Conservation (phyloP, 1,140 invertebrate genomes). For the Drosophila azteca region DNA sequence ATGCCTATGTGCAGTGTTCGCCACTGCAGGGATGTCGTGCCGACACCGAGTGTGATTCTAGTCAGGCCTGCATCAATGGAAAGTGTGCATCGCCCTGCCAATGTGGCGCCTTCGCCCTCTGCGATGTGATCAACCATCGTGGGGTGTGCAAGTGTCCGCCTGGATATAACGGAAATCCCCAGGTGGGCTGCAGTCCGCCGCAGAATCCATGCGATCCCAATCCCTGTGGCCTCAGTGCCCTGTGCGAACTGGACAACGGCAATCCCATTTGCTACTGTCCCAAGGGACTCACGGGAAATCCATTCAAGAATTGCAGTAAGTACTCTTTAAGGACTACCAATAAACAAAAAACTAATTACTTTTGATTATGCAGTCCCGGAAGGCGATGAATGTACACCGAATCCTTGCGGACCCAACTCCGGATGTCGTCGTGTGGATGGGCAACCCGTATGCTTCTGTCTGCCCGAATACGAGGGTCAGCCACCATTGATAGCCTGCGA, state of each 20-base stretch:
- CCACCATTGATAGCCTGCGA: constrained; percentile 87
- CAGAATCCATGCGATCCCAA: constrained; percentile 91
- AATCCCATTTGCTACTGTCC: constrained; percentile 95
- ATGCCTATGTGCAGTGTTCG: constrained; percentile 90
- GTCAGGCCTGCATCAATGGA: constrained; percentile 90
- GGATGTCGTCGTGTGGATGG: constrained; percentile 90
- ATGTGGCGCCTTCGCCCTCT: constrained; percentile 90
- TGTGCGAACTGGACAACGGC: constrained; percentile 93
- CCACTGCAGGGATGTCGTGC: constrained; percentile 88
- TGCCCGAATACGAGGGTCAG: constrained; percentile 94
- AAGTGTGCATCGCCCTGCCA: constrained; percentile 90
- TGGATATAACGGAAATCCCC: constrained; percentile 90
- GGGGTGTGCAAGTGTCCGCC: constrained; percentile 90
- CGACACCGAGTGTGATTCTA: constrained; percentile 88
- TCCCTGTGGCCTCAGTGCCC: constrained; percentile 92
- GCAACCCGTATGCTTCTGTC: constrained; percentile 91
- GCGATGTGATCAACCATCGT: constrained; percentile 90
- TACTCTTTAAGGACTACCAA: constrained; percentile 63
- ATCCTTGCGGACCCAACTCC: constrained; percentile 92
- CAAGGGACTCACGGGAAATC: constrained; percentile 94
- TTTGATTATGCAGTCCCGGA: constrained; percentile 88
- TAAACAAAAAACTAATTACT: neutral
- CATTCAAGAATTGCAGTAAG: constrained; percentile 95
- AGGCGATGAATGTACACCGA: constrained; percentile 92
- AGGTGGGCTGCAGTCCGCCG: constrained; percentile 86